Conservation (phyloP, 2,797 vertebrate genomes). For the Sebastes jordani region DNA sequence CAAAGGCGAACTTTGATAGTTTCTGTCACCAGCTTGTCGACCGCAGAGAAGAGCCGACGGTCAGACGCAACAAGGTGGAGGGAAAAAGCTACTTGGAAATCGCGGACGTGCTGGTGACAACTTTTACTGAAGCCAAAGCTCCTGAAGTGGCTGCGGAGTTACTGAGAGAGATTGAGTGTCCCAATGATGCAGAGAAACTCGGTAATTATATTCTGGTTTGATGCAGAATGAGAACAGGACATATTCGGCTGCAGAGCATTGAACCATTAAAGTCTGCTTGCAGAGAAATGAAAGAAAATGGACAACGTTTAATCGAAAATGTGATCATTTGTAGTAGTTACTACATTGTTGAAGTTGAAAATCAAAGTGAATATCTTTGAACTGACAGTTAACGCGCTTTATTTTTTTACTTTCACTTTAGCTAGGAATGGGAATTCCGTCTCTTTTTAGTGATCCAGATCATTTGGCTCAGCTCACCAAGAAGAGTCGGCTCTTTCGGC, state of each 20-base stretch:
- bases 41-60: not conserved
- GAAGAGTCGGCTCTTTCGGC: too few relatives aligned
- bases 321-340: not conserved
- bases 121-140: not conserved
- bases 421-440: too few relatives aligned
- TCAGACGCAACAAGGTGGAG: not conserved
- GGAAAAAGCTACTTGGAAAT: rapidly evolving
- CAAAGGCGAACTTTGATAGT: rapidly evolving
- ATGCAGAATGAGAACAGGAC: too few relatives aligned
- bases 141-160: rapidly evolving
- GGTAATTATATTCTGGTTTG: not conserved
- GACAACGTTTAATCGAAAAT: rapidly evolving
- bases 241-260: not conserved
- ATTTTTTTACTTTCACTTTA: not conserved
- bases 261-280: too few relatives aligned
- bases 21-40: not conserved
- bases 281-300: not conserved
- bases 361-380: not conserved
- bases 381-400: rapidly evolving
- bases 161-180: rapidly evolving
- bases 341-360: not conserved
- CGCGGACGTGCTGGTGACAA: not conserved
- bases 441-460: too few relatives aligned
- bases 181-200: rapidly evolving
- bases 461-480: too few relatives aligned